These are phyloP conservation scores for Oxytorus armatus DNA, from an alignment of 2,888 invertebrate genomes.

Conservation along the genomic window DNA sequence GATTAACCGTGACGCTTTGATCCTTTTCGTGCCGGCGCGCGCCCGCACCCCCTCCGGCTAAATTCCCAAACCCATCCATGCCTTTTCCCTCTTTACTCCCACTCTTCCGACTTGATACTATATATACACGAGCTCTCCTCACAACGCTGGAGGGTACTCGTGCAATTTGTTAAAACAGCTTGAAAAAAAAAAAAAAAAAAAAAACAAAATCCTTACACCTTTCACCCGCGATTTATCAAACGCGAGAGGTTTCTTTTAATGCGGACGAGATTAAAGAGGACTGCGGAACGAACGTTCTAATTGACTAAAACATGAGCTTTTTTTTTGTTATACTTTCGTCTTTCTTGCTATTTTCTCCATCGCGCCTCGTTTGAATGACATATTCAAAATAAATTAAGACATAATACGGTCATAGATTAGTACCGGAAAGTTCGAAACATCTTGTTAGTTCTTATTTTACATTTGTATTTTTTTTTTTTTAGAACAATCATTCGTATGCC, in stretches of 20 bases:
- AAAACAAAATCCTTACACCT: constrained; percentile 40
- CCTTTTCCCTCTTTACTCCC: constrained; percentile 37
- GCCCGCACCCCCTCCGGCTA: constrained; percentile 68
- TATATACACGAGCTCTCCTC: constrained; percentile 32
- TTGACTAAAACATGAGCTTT: constrained; percentile 7
- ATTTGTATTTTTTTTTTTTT: too few species aligned
- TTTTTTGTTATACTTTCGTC: background rate
- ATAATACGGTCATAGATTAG: too few species aligned
- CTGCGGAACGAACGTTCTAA: background rate
- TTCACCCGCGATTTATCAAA: constrained; percentile 66
- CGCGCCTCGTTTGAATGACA: too few species aligned
- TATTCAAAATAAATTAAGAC: too few species aligned
- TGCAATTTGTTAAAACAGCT: constrained; percentile 81
- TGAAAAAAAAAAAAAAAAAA: too few species aligned
- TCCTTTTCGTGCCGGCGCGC: constrained; percentile 76
- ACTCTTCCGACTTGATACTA: constrained; percentile 32
- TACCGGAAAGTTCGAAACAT: too few species aligned
- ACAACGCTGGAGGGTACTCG: constrained; percentile 66
- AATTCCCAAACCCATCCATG: constrained; percentile 58
- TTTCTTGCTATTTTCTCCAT: too few species aligned
- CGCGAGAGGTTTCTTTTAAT: constrained; percentile 58
- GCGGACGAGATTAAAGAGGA: constrained; percentile 22
- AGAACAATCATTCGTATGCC: too few species aligned
- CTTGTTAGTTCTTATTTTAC: too few species aligned
- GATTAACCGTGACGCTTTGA: constrained; percentile 81